Evolutionary conservation across 2,113 vertebrate genomes (phyloP).

Genomic region (Indri indri): DNA sequence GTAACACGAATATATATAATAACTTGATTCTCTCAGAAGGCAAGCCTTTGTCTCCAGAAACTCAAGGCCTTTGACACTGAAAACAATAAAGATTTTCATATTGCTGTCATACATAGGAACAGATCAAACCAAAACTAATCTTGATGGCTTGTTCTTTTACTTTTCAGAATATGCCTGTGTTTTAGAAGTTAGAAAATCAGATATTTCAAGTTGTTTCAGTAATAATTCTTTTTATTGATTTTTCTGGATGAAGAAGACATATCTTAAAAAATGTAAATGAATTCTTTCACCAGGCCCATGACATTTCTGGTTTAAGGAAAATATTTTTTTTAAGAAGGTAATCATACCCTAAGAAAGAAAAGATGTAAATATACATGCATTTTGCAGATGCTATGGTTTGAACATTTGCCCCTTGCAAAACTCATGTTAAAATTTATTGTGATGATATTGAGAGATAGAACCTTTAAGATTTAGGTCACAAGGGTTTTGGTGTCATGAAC

Average conservation of each 20-base stretch:
- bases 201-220: not conserved
- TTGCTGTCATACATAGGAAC: not conserved
- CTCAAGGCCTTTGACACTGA: not conserved
- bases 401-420: not conserved
- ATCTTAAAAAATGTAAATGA: not conserved
- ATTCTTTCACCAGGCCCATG: not conserved
- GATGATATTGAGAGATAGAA: not conserved
- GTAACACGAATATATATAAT: not conserved
- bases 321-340: not conserved
- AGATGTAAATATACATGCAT: not conserved
- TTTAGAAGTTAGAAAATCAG: not conserved
- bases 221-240: not conserved
- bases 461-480: not conserved
- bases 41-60: not conserved
- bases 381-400: not conserved
- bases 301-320: not conserved
- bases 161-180: not conserved
- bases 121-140: constrained; percentile 15
- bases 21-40: not conserved
- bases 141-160: not conserved
- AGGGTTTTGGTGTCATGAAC: not conserved
- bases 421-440: not conserved
- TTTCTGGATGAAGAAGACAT: not conserved
- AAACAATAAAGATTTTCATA: constrained; percentile 15
- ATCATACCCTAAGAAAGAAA: not conserved